Conservation (phyloP, 2,888 invertebrate genomes). For the Acrocyrtus sp. region DNA sequence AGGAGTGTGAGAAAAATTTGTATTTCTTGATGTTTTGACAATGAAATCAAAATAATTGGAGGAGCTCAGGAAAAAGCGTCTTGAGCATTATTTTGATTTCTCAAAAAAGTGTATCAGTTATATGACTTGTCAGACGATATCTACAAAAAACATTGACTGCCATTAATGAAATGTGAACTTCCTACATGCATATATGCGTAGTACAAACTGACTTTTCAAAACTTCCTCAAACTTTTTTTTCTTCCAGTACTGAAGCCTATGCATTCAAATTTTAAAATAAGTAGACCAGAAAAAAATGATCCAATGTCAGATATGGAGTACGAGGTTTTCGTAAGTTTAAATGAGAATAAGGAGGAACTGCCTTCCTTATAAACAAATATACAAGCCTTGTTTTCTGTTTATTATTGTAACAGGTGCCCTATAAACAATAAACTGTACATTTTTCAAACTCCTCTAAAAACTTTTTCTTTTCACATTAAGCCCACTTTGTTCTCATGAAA, state of each 20-base stretch:
- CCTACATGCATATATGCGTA: background rate
- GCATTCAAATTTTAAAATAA: background rate
- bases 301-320: background rate
- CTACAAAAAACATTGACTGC: background rate
- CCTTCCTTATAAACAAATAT: background rate
- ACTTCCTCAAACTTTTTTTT: background rate
- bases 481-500: background rate
- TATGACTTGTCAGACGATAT: background rate
- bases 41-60: conserved; percentile 39
- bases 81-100: background rate
- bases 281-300: background rate
- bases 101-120: background rate
- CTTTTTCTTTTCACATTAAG: background rate
- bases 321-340: too few relatives aligned
- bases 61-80: background rate
- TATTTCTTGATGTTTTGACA: conserved; percentile 29
- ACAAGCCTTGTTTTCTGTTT: background rate
- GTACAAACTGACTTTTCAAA: background rate
- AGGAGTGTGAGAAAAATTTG: background rate
- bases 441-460: background rate
- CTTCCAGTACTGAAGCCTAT: background rate
- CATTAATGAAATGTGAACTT: background rate
- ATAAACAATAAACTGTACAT: background rate
- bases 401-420: background rate
- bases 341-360: background rate